Base-by-base conservation (phyloP, 2,888 invertebrate genomes). In the Cabera pusaria region DNA sequence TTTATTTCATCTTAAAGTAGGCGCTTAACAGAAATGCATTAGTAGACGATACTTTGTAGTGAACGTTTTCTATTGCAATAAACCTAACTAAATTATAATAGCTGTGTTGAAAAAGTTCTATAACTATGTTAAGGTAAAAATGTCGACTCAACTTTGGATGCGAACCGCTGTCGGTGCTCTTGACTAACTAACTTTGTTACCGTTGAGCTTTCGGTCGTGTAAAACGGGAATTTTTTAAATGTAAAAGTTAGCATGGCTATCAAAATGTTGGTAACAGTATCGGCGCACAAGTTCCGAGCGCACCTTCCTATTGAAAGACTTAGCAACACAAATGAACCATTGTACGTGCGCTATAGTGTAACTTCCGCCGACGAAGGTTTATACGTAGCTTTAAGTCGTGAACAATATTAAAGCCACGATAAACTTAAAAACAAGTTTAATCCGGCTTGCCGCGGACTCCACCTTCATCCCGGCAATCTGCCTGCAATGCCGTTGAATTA, bases 341-440 rank as follows among this genome's bases (percentile, higher is more conserved):
- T 69, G 65, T 65, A 60, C 59, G 52, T 57, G 52, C 52, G 41
- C 44, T 36, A 61, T 59, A 59, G 59, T 49, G 51, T 59, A 63
- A 73, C 66, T 72, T 66, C 51, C 54, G 55, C 56, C 59, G 52
- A 64, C 61, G 59, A 58, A 67, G 70, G 69, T 79, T 78, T 80
- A 77, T 76, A 75, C 67, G 69, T 69, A 67, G 68, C 72, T 72
- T 79, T 76, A 83, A 84, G 80, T 79, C 59, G 71, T 67, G 77
- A 85, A 85, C 85, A 84, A 85, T 84, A 83, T 84, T 84, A 85
- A 80, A 83, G 77, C 81, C 62, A 70, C 76, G 78, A 80, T 85
- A 82, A 86, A 84, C 82, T 85, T 83, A 83, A 83, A 84, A 85
- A 85, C 83, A 82, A 84, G 78, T 84, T 84, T 75, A 85, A 86